Evolutionary conservation across 2,113 vertebrate genomes (phyloP), one percentile per base, ranked within the genome.

Genomic region (Rostratula benghalensis): DNA sequence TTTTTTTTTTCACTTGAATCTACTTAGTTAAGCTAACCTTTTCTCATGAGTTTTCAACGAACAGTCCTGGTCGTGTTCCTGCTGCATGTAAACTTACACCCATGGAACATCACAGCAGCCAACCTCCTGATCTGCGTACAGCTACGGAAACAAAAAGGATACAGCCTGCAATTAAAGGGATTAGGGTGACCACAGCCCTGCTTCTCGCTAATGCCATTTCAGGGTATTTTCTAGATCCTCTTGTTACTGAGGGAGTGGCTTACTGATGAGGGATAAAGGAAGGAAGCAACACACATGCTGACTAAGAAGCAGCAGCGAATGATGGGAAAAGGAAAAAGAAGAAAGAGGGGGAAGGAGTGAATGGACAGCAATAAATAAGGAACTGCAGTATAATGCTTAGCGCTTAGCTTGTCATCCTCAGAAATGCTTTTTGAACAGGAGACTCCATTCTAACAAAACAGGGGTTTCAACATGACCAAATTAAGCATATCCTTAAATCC

Each of bases 181-280:
- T 93, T 94, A 93, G 4, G 24, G 69, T 78, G 73, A 51, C 82
- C 64, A 54, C 0, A 0, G 87, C 74, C 46, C 86, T 88, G n/a
- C 35, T 18, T 31, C 87, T 53, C 31, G 48, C 57, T 95, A 95
- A 94, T 91, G 54, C 60, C 83, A 87, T 91, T 95, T 82, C 89
- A 79, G 81, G 87, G 81, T 31, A 41, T 89, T 95, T 94, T 91
- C 84, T 76, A 94, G 83, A 93, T 89, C 41, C 16, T 61, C 57
- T 91, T 7, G 0, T 82, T 79, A 56, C 70, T 50, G 81, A 91
- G 64, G 91, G 86, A 92, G 94, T 64, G 91, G 91, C 73, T 94
- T 82, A 83, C 37, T 56, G 45, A 78, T 0, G 10, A 59, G 59
- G 73, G 83, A 91, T 94, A 87, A 94, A 87, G 91, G 78, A 70